Evolutionary conservation across 2,797 vertebrate genomes (phyloP).

Genomic region (Gymnoscopelus braueri): DNA sequence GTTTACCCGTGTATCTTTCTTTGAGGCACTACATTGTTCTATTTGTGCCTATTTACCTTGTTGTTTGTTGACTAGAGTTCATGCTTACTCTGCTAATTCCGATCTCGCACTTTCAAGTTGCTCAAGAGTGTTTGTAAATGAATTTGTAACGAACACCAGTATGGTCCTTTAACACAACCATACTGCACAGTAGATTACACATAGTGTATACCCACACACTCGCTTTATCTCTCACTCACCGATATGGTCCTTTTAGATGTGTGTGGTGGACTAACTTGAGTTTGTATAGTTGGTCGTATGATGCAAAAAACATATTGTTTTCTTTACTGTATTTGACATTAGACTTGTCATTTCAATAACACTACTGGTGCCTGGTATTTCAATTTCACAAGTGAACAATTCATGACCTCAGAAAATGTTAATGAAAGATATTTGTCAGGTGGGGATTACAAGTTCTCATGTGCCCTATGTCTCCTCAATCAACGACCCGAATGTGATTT

Average conservation of each 20-base stretch:
- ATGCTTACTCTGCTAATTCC: no score
- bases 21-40: no score
- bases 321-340: constrained; percentile 26
- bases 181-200: no score
- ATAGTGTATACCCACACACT: no score
- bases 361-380: background rate
- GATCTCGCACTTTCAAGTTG: no score
- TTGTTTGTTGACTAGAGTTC: no score
- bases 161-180: no score
- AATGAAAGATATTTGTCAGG: background rate
- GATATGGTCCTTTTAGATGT: background rate
- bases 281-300: constrained; percentile 35
- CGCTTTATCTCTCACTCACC: no score
- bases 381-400: background rate
- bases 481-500: constrained; percentile 31
- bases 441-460: constrained; percentile 3
- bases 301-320: constrained; percentile 19
- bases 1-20: no score
- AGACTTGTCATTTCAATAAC: constrained; percentile 30
- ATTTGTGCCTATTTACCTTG: no score
- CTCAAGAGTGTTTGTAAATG: no score
- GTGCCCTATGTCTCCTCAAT: constrained; percentile 27
- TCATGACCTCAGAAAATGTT: constrained; percentile 6
- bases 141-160: no score
- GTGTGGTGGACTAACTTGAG: background rate